Base-by-base conservation (phyloP, 2,797 vertebrate genomes). In the Tachyglossus aculeatus region DNA sequence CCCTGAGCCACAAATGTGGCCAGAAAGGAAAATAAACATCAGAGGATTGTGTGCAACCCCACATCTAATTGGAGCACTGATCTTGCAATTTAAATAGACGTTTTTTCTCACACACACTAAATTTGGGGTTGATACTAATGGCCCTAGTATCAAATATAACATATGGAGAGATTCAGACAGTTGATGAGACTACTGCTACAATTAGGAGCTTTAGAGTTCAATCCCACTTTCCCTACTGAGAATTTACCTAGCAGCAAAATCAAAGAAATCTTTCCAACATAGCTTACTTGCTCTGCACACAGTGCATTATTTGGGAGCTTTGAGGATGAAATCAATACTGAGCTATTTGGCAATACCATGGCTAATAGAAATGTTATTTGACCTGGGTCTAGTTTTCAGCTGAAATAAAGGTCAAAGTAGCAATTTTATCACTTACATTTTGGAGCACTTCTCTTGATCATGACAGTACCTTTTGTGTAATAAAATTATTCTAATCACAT, bases 21-120 rank as follows among this genome's bases (percentile, higher is more conserved):
- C 83, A 86, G 87, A 86, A 93, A 93, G 80, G 84, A 93, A 93
- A 93, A 93, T 91, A 93, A 93, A 92, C 90, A 93, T 44, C 74
- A 76, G 34, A 71, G 81, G 56, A 81, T 78, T 72, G 85, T 84
- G 80, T 83, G 86, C 73, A 59, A 86, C 83, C 81, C 83, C 74
- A 85, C 78, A 51, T 85, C 77, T 84, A 75, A 60, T 86, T 88
- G 81, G 81, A 85, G 34, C 90, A 92, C 81, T 87, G 59, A 77
- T 85, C 77, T 81, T 83, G 79, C 88, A 78, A 90, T 80, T 84
- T 82, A 82, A 84, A 88, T 84, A 81, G 88, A 86, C 68, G 72
- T 83, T 86, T 83, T 86, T 78, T 86, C 78, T 87, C 85, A 90
- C 77, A 76, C 62, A 34, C 61, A 79, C 83, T 88, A 81, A 73